phyloP scores from a whole-genome alignment of 2,888 invertebrate species.

The Eilema caniola region DNA sequence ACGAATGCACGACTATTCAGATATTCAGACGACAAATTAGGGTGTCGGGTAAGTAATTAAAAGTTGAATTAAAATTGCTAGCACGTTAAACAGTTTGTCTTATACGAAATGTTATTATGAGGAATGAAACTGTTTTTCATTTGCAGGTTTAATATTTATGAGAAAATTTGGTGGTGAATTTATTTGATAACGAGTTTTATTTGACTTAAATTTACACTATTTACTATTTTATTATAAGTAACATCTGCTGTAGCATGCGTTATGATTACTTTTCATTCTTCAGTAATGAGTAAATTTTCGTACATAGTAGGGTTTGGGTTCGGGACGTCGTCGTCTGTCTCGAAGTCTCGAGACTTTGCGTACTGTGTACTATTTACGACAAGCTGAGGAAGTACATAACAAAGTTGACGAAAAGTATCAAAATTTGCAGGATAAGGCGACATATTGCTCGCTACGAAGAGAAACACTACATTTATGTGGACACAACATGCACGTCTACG shows the following conservation, averaged over 20 bases:
- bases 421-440: background rate
- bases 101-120: constrained; percentile 19
- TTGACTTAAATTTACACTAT: too few species aligned
- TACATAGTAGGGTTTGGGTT: too few species aligned
- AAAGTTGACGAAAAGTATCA: background rate
- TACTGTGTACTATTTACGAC: too few species aligned
- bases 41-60: constrained; percentile 38
- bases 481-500: background rate
- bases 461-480: too few species aligned
- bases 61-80: constrained; percentile 38
- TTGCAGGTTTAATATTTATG: background rate
- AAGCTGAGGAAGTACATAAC: background rate
- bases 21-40: constrained; percentile 41
- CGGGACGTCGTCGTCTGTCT: too few species aligned
- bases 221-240: background rate
- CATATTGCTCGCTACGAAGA: background rate
- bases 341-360: too few species aligned
- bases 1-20: constrained; percentile 26
- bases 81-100: constrained; percentile 13
- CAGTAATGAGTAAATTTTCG: too few species aligned
- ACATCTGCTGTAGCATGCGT: background rate
- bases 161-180: background rate
- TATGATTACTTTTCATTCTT: too few species aligned
- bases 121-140: constrained; percentile 13
- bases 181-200: background rate